Evolutionary conservation across 2,113 vertebrate genomes (phyloP).

Genomic region (Arvicanthis niloticus): DNA sequence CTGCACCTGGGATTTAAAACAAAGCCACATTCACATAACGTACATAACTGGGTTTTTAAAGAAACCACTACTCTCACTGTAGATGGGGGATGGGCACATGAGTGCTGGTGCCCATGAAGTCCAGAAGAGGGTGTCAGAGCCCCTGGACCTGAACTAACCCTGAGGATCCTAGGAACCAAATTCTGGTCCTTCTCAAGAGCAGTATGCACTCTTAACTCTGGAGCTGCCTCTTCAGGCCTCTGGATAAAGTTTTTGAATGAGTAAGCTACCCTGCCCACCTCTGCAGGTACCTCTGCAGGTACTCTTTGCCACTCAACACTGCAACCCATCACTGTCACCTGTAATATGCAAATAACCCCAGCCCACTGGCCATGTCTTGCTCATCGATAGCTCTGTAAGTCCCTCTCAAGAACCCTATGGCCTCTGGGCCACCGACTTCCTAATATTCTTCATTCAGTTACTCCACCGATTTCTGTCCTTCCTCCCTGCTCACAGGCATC

Average conservation of each 20-base stretch:
- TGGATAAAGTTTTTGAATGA: background rate
- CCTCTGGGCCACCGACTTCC: background rate
- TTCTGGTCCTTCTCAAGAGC: background rate
- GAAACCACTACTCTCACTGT: background rate
- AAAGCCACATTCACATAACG: too few species aligned
- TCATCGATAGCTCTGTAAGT: background rate
- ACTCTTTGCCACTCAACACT: background rate
- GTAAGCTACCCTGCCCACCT: background rate
- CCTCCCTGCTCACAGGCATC: background rate
- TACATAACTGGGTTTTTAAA: too few species aligned
- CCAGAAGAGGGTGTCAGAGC: background rate
- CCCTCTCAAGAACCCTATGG: background rate
- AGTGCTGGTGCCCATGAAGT: background rate
- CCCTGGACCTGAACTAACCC: background rate
- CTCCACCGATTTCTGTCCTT: constrained; percentile 4
- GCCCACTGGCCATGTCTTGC: background rate
- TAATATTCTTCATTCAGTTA: background rate
- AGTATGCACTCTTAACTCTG: background rate
- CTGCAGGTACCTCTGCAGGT: too few species aligned
- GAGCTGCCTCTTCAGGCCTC: background rate
- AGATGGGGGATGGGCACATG: background rate
- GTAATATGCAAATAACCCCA: background rate
- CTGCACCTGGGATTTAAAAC: too few species aligned
- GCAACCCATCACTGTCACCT: background rate
- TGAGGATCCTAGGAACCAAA: background rate